These are phyloP conservation scores for Erynnis tages DNA, from an alignment of 2,888 invertebrate genomes.

Conservation along the genomic window DNA sequence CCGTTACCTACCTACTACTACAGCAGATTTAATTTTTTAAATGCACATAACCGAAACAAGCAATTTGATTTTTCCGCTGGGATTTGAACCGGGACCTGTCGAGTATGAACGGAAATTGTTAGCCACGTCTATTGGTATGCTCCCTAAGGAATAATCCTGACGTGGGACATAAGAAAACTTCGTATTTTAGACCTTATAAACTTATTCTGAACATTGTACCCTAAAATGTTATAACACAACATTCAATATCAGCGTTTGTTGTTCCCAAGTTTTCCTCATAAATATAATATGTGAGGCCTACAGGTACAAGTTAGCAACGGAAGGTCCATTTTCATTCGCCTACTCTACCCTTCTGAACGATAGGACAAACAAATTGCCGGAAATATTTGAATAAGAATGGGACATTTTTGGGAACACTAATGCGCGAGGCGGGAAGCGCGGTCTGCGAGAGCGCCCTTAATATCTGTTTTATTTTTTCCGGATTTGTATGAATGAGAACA, in stretches of 20 bases:
- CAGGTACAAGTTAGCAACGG: constrained; percentile 4
- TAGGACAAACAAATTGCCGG: constrained; percentile 76
- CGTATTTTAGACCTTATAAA: no score
- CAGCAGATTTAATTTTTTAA: no score
- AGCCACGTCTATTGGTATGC: no score
- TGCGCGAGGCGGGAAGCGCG: constrained; percentile 73
- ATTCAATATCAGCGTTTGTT: background rate
- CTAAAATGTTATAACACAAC: no score
- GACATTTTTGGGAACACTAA: constrained; percentile 71
- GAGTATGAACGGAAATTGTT: no score
- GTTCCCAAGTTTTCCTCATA: background rate
- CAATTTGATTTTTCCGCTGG: no score
- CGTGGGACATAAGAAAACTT: no score
- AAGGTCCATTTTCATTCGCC: constrained; percentile 42
- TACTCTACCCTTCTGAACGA: constrained; percentile 61
- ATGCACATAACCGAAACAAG: no score
- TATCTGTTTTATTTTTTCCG: constrained; percentile 79
- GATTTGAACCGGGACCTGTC: no score
- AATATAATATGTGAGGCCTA: constrained; percentile 2
- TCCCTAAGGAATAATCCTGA: no score
- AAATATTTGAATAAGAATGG: constrained; percentile 80
- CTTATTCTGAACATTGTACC: no score
- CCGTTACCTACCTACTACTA: no score
- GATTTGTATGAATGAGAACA: constrained; percentile 72
- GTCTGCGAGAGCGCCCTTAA: constrained; percentile 58